phyloP scores from a whole-genome alignment of 2,888 invertebrate species.

The Nephrocerus scutellatus region DNA sequence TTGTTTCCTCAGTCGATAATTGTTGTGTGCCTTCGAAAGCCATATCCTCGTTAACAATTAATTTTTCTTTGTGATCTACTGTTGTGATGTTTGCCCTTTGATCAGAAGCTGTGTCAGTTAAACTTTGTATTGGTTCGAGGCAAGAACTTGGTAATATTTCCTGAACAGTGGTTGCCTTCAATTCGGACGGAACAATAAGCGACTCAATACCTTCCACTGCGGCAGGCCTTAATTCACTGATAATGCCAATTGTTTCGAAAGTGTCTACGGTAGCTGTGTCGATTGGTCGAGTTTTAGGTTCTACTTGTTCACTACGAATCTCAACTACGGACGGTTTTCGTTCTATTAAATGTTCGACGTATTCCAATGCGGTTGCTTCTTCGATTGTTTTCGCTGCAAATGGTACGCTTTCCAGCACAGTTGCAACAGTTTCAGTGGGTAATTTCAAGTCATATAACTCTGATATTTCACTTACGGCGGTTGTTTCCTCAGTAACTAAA shows the following conservation, averaged over 20 bases:
- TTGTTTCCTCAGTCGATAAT: conserved; percentile 14
- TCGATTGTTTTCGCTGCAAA: conserved; percentile 28
- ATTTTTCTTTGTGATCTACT: conserved; percentile 19
- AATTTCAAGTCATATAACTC: conserved; percentile 31
- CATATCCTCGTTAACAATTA: conserved; percentile 26
- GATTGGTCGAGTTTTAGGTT: conserved; percentile 23
- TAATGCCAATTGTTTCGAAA: conserved; percentile 30
- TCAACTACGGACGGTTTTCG: conserved; percentile 10
- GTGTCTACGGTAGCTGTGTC: conserved; percentile 27
- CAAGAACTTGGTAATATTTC: conserved; percentile 27
- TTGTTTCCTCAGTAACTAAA: conserved; percentile 32
- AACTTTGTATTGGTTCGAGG: conserved; percentile 22
- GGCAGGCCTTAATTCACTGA: conserved; percentile 27
- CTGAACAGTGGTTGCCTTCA: conserved; percentile 31
- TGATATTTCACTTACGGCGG: conserved; percentile 28
- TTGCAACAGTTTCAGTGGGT: conserved; percentile 24
- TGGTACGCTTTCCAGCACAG: conserved; percentile 18
- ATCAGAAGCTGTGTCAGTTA: conserved; percentile 6
- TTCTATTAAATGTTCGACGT: conserved; percentile 17
- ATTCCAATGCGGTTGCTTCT: conserved; percentile 29
- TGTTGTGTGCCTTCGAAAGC: conserved; percentile 27
- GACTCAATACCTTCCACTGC: conserved; percentile 13
- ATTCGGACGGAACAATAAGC: conserved; percentile 21
- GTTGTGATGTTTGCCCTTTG: conserved; percentile 11
- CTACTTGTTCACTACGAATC: conserved; percentile 9